Base-by-base conservation (phyloP, 2,797 vertebrate species). In the Strix occidentalis region DNA sequence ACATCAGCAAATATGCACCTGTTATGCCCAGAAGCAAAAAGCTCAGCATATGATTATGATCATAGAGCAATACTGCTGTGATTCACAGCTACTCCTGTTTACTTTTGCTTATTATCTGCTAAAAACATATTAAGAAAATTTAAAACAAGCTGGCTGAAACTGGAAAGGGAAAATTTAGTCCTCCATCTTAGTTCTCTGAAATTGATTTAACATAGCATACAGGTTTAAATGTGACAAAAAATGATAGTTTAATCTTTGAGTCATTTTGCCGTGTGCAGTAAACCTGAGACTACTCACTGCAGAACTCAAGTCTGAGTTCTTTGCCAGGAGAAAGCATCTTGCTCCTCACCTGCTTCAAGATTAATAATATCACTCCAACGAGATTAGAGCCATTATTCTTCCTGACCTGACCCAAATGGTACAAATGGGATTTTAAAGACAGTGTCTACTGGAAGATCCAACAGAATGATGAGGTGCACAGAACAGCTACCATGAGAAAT, bases 351-450 rank as follows among this genome's bases (percentile, higher is more conserved):
- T 97, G 77, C 65, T 82, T 96, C 82, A 95, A 96, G 97, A 98
- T 98, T 97, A 97, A 98, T 97, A 98, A 97, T 97, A 98, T 96
- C 96, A 95, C 89, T 97, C 90, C 91, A 89, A 87, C 9, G 12
- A 97, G 97, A 98, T 98, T 97, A 97, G 97, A 97, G 79, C 89
- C 94, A 98, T 98, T 97, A 97, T 91, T 98, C 97, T 98, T 97
- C 93, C 90, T 97, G 96, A 97, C 92, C 96, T 94, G 95, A 97
- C 88, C 96, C 97, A 97, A 98, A 97, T 96, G 91, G 96, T 97
- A 96, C 97, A 98, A 98, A 98, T 97, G 97, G 97, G 97, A 97
- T 97, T 98, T 98, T 98, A 97, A 98, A 97, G 97, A 97, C 95
- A 95, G 83, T 87, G 66, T 95, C 96, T 97, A 76, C 90, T 93